A percentile compares a stretch with the other conserved stretches of the same genome.
Conservation (phyloP, 2,888 invertebrate genomes). For the Deilephila elpenor region DNA sequence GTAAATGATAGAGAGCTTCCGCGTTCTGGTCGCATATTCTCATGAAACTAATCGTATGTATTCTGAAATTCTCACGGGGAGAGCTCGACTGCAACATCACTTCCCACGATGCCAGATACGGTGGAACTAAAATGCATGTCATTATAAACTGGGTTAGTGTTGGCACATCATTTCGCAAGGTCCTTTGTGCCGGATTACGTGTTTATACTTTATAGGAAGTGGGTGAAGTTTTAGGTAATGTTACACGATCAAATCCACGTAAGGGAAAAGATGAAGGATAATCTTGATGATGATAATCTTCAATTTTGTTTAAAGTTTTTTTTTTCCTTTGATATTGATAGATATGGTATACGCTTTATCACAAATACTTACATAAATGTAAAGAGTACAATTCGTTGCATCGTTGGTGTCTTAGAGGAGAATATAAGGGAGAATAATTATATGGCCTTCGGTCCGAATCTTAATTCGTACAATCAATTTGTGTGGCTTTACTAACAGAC, state of each 20-base stretch:
- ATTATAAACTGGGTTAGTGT: constrained; percentile 9
- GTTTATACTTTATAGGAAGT: background rate
- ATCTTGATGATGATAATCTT: no score
- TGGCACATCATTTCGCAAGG: constrained; percentile 11
- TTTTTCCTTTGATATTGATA: no score
- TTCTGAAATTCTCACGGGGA: constrained; percentile 25
- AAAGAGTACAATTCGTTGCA: no score
- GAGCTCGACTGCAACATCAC: background rate
- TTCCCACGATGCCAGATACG: constrained; percentile 20
- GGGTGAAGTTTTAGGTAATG: background rate
- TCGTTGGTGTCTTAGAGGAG: no score
- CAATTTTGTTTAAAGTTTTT: no score
- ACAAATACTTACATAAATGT: no score
- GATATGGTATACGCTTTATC: no score
- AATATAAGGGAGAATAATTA: no score
- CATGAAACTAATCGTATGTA: constrained; percentile 18
- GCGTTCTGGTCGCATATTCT: constrained; percentile 21
- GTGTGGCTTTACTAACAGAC: no score
- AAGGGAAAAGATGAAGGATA: no score
- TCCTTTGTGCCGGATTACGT: background rate
- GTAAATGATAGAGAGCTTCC: constrained; percentile 9
- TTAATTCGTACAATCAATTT: no score
- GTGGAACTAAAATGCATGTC: background rate
- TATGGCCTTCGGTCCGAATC: no score
- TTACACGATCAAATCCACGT: background rate